Evolutionary conservation across 2,113 vertebrate species (phyloP).

Genomic region (Amblyopsis rosae): DNA sequence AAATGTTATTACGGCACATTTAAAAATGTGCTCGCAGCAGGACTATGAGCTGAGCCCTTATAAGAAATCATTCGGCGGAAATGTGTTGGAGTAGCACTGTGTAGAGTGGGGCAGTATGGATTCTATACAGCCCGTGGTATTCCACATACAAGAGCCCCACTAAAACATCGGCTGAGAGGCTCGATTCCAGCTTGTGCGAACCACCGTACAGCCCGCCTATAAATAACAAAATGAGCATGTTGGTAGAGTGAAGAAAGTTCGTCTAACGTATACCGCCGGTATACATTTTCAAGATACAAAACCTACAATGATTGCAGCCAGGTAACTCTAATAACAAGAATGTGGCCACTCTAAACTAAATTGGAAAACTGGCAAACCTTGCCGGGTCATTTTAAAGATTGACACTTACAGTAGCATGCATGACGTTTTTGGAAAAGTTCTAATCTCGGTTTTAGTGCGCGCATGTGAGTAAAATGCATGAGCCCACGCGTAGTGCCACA

Average conservation of each 20-base stretch:
- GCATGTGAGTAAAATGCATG: not conserved
- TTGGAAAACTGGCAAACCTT: conserved; percentile 5
- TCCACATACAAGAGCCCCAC: conserved; percentile 30
- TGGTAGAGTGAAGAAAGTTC: conserved; percentile 18
- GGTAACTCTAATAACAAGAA: not conserved
- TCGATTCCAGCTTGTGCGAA: conserved; percentile 54
- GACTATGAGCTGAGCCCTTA: conserved; percentile 26
- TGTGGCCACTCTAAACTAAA: not conserved
- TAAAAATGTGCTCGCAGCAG: conserved; percentile 56
- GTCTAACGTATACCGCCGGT: too few species aligned
- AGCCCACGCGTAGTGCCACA: conserved; percentile 2
- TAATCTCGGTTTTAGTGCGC: not conserved
- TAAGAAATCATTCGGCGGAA: conserved; percentile 53
- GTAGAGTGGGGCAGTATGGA: conserved; percentile 60
- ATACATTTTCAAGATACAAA: conserved; percentile 6
- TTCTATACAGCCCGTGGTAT: conserved; percentile 61
- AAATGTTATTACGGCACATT: conserved; percentile 61
- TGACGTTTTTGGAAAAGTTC: not conserved
- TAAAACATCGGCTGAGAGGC: conserved; percentile 45
- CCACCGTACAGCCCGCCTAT: conserved; percentile 39
- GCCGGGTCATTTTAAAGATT: conserved; percentile 27
- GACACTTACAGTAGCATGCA: conserved; percentile 39
- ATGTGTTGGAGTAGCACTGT: conserved; percentile 41
- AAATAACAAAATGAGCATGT: conserved; percentile 40
- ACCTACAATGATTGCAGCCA: conserved; percentile 17